These are phyloP conservation scores for Epistrophella euchroma DNA, from an alignment of 2,888 invertebrate genomes.

Conservation along the genomic window DNA sequence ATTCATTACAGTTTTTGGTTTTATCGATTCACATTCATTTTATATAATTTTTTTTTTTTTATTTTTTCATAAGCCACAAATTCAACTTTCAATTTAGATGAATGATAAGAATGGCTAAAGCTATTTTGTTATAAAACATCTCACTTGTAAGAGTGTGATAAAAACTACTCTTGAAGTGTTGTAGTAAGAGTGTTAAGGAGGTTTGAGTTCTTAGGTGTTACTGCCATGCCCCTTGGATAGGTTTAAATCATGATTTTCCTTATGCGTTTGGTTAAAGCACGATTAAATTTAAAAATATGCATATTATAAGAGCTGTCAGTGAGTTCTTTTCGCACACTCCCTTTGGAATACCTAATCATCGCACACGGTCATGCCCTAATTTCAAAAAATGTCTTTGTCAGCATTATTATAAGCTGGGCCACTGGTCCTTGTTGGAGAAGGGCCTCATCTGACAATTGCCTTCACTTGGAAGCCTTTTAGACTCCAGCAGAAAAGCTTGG, in stretches of 20 bases:
- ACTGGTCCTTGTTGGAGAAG: too few relatives aligned
- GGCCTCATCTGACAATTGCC: too few relatives aligned
- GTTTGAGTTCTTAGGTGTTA: background rate
- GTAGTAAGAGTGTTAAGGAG: background rate
- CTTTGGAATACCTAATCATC: too few relatives aligned
- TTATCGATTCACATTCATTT: slow-evolving; percentile 44
- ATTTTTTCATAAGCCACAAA: slow-evolving; percentile 9
- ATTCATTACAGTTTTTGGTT: slow-evolving; percentile 39
- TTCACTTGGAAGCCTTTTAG: too few relatives aligned
- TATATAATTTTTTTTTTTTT: background rate
- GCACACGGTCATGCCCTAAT: too few relatives aligned
- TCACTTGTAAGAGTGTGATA: background rate
- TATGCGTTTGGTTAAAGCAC: too few relatives aligned
- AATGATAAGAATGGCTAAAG: background rate
- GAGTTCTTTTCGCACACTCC: too few relatives aligned
- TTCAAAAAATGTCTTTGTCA: too few relatives aligned
- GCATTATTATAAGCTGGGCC: too few relatives aligned
- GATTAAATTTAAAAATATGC: too few relatives aligned
- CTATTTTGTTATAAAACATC: slow-evolving; percentile 21
- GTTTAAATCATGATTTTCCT: background rate
- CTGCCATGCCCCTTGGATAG: background rate
- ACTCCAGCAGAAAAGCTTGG: too few relatives aligned
- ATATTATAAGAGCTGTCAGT: too few relatives aligned
- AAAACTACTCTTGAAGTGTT: background rate
- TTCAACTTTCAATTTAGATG: slow-evolving; percentile 26